Evolutionary conservation across 2,888 invertebrate genomes (phyloP), one percentile per base, ranked within the genome.

Genomic region (Rotaria socialis): DNA sequence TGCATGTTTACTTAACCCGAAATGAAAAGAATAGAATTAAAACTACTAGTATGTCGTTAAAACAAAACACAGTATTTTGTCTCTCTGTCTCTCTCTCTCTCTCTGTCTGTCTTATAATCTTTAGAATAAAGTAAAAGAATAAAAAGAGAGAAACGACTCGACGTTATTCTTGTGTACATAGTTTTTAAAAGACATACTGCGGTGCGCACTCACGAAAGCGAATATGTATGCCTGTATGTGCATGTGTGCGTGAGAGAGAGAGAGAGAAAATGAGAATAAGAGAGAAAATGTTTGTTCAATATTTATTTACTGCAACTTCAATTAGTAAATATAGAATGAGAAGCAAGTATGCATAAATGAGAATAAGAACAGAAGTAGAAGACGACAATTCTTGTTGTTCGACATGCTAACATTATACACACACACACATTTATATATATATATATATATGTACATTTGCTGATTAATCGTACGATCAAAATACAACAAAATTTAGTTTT

Each of bases 1-100:
- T 67, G 14, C 19, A 67, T 67, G 67, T 67, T 67, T 67, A 67
- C 67, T 67, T 67, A 67, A 67, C 67, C 67, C 35, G 67, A 67
- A 67, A 67, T 35, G 14, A 35, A 35, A 60, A 60, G 58, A 60
- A 60, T 2, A 60, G n/a, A 60, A 60, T 60, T 60, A 60, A 60
- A 60, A 60, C 58, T n/a, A 24, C 10, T n/a, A n/a, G 22, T 19
- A 56, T 56, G 56, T 56, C 56, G 56, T 22, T 56, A 56, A 56
- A 56, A 56, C 56, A 56, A 56, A 56, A 56, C 56, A 56, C 24
- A 22, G 22, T 22, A 56, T 56, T 56, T 24, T 56, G 56, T 56
- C 22, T 56, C 56, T n/a, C n/a, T 24, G 6, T 7, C 7, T n/a
- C 58, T 58, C 58, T 58, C n/a, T 58, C 10, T 56, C 24, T 2